Base-by-base conservation (phyloP, 2,888 invertebrate genomes). In the Scaeva pyrastri region DNA sequence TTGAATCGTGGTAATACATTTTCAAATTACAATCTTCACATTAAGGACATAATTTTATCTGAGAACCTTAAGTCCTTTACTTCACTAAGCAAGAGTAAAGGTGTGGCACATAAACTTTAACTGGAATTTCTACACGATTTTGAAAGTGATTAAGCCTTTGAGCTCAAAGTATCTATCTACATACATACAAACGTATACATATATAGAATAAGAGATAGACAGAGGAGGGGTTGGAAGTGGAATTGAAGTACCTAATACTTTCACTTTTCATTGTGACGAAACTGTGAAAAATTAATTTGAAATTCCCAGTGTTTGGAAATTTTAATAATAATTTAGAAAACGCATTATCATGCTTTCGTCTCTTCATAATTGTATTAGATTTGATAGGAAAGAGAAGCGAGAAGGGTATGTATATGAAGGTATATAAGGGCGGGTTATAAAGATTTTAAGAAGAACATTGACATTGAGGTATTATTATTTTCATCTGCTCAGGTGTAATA, bases 1-100 rank as follows among this genome's bases (percentile, higher is more conserved):
- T 85, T 85, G 76, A 86, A 73, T 82, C 82, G 78, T 77, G 78
- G 85, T 83, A 85, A 84, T 88, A 88, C 80, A 87, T 85, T 90
- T 90, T 90, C 89, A 91, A 92, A 92, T 92, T 92, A 91, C 90
- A 91, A 92, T 91, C 91, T 91, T 89, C 89, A 88, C 92, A 89
- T 91, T 88, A 90, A 90, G 89, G 90, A 92, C 91, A 91, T 91
- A 91, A 92, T 92, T 92, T 89, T 89, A 91, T 90, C 89, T 89
- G 60, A 60, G 66, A 81, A 77, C 70, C 68, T 73, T 77, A 58
- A 64, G 56, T 60, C 64, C 73, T 71, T 75, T 21, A 19, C 39
- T 39, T 52, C 23, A 36, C 16, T 58, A 39, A 39, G 19, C 60
- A 60, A 41, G 19, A 48, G n/a, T 23, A 55, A 80, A 75, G 80